These are phyloP conservation scores for Noctua fimbriata DNA, from an alignment of 2,888 invertebrate species.

Conservation along the genomic window DNA sequence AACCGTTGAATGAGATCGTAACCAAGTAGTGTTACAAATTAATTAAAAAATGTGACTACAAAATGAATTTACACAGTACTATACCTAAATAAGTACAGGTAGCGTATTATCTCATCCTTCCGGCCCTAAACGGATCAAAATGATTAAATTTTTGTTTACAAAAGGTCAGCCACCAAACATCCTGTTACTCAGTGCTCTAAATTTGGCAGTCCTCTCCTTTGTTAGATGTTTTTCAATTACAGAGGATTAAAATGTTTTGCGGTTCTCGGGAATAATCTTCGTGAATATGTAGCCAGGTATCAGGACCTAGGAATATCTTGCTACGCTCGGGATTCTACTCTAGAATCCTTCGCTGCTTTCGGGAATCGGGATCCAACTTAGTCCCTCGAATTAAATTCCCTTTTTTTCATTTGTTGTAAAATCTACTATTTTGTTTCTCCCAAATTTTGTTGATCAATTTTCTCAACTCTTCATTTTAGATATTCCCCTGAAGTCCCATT, in stretches of 20 bases:
- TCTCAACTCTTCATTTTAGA: neutral
- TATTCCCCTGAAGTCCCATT: neutral
- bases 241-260: constrained; percentile 58
- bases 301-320: neutral
- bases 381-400: too few species aligned
- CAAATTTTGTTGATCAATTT: neutral
- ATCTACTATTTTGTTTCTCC: neutral
- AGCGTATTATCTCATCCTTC: constrained; percentile 68
- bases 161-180: constrained; percentile 68
- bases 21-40: neutral
- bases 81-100: constrained; percentile 45
- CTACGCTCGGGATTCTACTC: too few species aligned
- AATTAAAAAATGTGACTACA: constrained; percentile 23
- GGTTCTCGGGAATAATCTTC: constrained; percentile 46
- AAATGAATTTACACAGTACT: constrained; percentile 31
- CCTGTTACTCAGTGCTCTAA: constrained; percentile 56
- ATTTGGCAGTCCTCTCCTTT: constrained; percentile 54
- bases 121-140: constrained; percentile 70
- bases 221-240: constrained; percentile 65
- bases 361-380: too few species aligned
- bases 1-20: neutral
- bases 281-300: constrained; percentile 13
- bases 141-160: constrained; percentile 75
- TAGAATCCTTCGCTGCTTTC: too few species aligned
- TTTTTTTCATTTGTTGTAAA: too few species aligned